Conservation (phyloP, 2,113 vertebrate genomes). For the Scomber japonicus region DNA sequence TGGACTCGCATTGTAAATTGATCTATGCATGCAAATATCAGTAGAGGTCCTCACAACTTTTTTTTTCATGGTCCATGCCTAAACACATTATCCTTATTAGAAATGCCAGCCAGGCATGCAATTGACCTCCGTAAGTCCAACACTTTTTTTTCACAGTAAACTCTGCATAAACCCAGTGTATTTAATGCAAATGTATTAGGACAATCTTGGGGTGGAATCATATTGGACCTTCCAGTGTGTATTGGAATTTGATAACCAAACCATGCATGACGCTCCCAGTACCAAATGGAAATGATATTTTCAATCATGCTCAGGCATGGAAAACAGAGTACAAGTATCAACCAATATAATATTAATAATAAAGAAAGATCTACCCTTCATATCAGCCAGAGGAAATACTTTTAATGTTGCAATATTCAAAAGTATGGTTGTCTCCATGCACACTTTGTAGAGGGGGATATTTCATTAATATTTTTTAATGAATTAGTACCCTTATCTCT, state of each 20-base stretch:
- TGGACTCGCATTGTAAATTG: background rate
- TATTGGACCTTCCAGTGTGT: conserved; percentile 63
- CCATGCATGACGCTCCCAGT: conserved; percentile 65
- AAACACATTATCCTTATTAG: conserved; percentile 60
- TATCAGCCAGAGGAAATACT: conserved; percentile 76
- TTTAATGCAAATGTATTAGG: conserved; percentile 67
- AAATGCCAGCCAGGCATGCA: conserved; percentile 68
- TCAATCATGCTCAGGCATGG: conserved; percentile 63
- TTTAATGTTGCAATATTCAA: conserved; percentile 74
- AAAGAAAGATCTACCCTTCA: conserved; percentile 69
- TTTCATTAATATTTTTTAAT: conserved; percentile 88
- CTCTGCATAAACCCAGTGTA: conserved; percentile 51
- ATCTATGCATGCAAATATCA: conserved; percentile 57
- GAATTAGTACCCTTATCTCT: conserved; percentile 83
- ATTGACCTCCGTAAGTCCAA: conserved; percentile 64
- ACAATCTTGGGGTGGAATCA: conserved; percentile 67
- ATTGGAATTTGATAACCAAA: conserved; percentile 76
- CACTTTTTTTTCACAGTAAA: conserved; percentile 20
- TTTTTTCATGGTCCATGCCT: conserved; percentile 25
- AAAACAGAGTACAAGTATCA: conserved; percentile 68
- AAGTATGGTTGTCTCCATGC: conserved; percentile 68
- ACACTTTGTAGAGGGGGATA: conserved; percentile 69
- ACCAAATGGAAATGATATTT: conserved; percentile 76
- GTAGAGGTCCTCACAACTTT: conserved; percentile 3
- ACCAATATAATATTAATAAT: conserved; percentile 67